Base-by-base conservation (phyloP, 1,140 invertebrate genomes). In the Drosophila sturtevanti region DNA sequence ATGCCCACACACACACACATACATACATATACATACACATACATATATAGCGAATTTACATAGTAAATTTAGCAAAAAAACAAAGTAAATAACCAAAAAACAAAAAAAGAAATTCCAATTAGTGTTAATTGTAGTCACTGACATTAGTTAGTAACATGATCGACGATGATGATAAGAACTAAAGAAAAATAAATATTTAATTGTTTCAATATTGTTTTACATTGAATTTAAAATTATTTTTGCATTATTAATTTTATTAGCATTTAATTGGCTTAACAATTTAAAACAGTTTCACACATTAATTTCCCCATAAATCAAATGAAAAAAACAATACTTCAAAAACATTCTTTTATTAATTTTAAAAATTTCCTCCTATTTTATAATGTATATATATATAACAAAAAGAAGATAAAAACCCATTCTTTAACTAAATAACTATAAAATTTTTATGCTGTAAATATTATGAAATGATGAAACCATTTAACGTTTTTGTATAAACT, bases 41-140 rank as follows among this genome's bases (percentile, higher is more conserved):
- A 59, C 24, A 63, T 64, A 81, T 65, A 67, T 82, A 77, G 84
- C 84, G 84, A 87, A 89, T 87, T 87, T 87, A 87, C 84, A 73
- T 84, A 89, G 84, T 89, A 89, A 89, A 89, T 89, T 89, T 89
- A 84, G 77, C 84, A 54, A 27, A 63, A 63, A 21, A 48, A 67
- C 24, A 38, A 35, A 64, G 54, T 58, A 16, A 44, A 58, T 63
- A 52, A 48, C 38, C 44, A 63, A 35, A 58, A 56, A 56, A 51
- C 37, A 64, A 48, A 27, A 68, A 65, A 73, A 63, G 41, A 48
- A 11, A 48, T 48, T 21, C 16, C 41, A 48, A 77, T 56, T 65
- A 70, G 60, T 75, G 68, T 86, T 77, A 35, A 74, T 68, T 54
- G 65, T 70, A 87, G 68, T 76, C 56, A 79, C 41, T 21, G 68